phyloP scores from a whole-genome alignment of 2,113 vertebrate genomes.

The Plotosus lineatus region DNA sequence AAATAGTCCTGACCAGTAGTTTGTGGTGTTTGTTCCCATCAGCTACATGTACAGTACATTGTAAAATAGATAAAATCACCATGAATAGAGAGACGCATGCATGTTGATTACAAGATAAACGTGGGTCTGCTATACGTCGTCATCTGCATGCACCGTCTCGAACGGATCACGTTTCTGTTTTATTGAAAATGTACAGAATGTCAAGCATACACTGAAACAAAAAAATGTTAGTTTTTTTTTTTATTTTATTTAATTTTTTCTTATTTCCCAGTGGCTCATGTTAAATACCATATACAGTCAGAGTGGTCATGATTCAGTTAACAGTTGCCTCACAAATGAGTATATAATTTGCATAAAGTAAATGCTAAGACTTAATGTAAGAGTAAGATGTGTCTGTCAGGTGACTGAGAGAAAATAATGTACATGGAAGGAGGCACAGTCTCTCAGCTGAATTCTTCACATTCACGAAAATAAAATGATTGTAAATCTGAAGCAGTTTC shows the following conservation, averaged over 20 bases:
- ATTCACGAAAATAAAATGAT: constrained; percentile 76
- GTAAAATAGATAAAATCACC: neutral
- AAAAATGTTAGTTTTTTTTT: constrained; percentile 81
- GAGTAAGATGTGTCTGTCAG: constrained; percentile 72
- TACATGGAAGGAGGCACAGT: constrained; percentile 83
- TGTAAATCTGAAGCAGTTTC: constrained; percentile 78
- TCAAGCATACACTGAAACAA: constrained; percentile 47
- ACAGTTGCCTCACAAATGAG: constrained; percentile 81
- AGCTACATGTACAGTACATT: neutral
- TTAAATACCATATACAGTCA: constrained; percentile 84
- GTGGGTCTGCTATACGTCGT: neutral
- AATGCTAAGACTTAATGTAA: constrained; percentile 55
- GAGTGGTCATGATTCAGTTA: constrained; percentile 79
- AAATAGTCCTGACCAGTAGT: neutral
- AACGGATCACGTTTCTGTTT: neutral
- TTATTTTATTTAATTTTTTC: constrained; percentile 73
- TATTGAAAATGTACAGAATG: neutral
- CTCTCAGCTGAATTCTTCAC: constrained; percentile 78
- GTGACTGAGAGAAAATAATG: constrained; percentile 74
- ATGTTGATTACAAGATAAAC: neutral
- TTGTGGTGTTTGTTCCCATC: neutral
- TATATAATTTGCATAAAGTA: constrained; percentile 70
- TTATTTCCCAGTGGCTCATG: constrained; percentile 67
- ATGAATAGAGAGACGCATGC: neutral
- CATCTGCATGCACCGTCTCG: constrained; percentile 8